Percentiles rank a stretch among this genome's conserved stretches.
phyloP scores from a whole-genome alignment of 2,797 vertebrate species.

The Sebastes minor region DNA sequence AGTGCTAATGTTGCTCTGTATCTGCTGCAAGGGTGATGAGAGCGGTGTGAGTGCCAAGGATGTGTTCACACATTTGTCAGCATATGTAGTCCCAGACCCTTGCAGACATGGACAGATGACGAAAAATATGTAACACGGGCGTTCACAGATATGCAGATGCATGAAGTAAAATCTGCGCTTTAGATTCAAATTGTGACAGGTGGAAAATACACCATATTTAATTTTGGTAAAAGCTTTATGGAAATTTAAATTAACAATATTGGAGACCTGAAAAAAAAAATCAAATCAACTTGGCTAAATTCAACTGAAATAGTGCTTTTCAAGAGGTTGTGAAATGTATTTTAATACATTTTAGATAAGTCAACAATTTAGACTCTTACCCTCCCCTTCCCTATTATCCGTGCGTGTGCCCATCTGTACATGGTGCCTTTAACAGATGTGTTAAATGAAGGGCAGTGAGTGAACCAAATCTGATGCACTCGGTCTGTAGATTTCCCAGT shows the following conservation, averaged over 20 bases:
- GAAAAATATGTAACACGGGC: fast-evolving
- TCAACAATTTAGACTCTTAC: background rate
- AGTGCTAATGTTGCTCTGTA: too few species aligned
- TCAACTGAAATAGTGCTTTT: background rate
- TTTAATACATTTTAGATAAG: background rate
- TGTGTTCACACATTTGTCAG: background rate
- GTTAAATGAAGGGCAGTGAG: constrained; percentile 68
- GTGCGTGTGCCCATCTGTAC: background rate
- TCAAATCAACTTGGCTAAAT: background rate
- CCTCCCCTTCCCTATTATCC: background rate
- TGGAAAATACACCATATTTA: background rate
- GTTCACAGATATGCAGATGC: background rate
- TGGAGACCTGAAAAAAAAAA: background rate
- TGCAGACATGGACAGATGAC: background rate
- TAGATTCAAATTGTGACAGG: background rate
- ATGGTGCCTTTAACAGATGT: constrained; percentile 37
- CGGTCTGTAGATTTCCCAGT: constrained; percentile 64
- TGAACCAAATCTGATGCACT: constrained; percentile 65
- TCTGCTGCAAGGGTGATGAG: background rate
- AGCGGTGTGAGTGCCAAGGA: background rate
- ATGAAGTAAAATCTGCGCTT: background rate
- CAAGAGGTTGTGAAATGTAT: background rate
- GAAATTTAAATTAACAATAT: background rate
- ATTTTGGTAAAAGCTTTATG: background rate
- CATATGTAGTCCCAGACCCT: background rate